Percentiles rank a stretch among this genome's conserved stretches.
Evolutionary conservation across 2,888 invertebrate species (phyloP).

Genomic region (Lucinisca nassula): DNA sequence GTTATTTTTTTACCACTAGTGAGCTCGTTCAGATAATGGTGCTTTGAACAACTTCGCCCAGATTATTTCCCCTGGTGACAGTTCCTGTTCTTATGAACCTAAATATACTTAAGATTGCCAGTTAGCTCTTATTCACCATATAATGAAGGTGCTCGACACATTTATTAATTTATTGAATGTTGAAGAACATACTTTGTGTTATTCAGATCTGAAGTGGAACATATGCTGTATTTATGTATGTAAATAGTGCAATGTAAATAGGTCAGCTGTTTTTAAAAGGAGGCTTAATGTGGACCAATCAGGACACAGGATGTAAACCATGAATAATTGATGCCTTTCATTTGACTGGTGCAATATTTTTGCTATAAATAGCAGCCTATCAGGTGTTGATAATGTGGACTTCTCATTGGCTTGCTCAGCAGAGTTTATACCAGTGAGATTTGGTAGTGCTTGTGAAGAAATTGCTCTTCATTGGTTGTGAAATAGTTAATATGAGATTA

Average conservation of each 20-base stretch:
- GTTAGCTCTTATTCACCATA: too few species aligned
- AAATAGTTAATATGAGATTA: too few species aligned
- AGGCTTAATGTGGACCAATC: slow-evolving; percentile 10
- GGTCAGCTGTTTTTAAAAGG: slow-evolving; percentile 3
- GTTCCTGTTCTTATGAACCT: too few species aligned
- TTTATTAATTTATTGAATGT: too few species aligned
- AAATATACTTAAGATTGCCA: too few species aligned
- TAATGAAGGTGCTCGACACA: too few species aligned
- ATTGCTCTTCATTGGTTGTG: slow-evolving; percentile 3
- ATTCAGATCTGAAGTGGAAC: neutral
- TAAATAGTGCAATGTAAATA: slow-evolving; percentile 4
- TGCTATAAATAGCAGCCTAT: slow-evolving; percentile 11
- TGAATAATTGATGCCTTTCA: neutral
- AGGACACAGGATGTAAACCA: neutral
- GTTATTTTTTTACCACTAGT: too few species aligned
- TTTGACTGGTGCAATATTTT: slow-evolving; percentile 3
- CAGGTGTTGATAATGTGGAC: neutral
- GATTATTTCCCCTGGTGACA: too few species aligned
- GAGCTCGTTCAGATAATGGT: too few species aligned
- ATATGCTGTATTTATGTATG: slow-evolving; percentile 1
- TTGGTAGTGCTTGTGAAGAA: neutral
- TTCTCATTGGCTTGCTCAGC: neutral
- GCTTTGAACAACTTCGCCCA: too few species aligned
- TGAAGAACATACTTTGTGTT: too few species aligned
- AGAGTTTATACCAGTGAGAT: neutral